Base-by-base conservation (phyloP, 2,888 invertebrate genomes). In the Trisateles emortualis region DNA sequence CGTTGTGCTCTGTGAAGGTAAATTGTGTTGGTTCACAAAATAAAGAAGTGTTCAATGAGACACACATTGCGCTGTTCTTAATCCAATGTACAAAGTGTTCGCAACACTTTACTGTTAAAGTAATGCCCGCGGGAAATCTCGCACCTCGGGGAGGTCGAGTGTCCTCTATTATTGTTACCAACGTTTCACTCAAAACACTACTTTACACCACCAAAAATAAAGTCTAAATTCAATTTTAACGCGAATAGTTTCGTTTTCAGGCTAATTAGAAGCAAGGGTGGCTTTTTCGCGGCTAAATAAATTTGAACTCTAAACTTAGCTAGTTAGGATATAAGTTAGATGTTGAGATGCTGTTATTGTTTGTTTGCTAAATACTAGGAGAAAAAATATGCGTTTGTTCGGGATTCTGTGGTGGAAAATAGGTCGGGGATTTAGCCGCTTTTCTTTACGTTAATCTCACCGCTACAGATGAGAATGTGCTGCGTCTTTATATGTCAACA, bases 201-300 rank as follows among this genome's bases (percentile, higher is more conserved):
- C 83, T 74, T 67, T 83, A 79, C 38, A 3, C 0, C 14, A n/a
- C 9, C n/a, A 5, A 9, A 1, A 16, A 57, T 78, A 87, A 67
- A 71, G 79, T 66, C 64, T 41, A 64, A 55, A 68, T 54, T 70
- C 44, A 41, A 13, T 45, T 36, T 13, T 11, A 13, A 6, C 6
- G 16, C 26, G 22, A 59, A 75, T 78, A 78, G 81, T 81, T 79
- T 81, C 79, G 83, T 87, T 89, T 88, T 86, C 84, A 89, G 84
- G 91, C 91, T 92, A 91, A 91, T 91, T 90, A 91, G 88, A 79
- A 77, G 69, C 80, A 73, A 79, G 84, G 81, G 86, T 80, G 78
- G 72, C 66, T 65, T 68, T 60, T 52, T 52, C 48, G 29, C 29
- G 48, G 45, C 55, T 71, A 73, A 72, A 69, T 72, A 63, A 87